Evolutionary conservation across 1,140 invertebrate species (phyloP).

Genomic region (Heterodera schachtii): DNA sequence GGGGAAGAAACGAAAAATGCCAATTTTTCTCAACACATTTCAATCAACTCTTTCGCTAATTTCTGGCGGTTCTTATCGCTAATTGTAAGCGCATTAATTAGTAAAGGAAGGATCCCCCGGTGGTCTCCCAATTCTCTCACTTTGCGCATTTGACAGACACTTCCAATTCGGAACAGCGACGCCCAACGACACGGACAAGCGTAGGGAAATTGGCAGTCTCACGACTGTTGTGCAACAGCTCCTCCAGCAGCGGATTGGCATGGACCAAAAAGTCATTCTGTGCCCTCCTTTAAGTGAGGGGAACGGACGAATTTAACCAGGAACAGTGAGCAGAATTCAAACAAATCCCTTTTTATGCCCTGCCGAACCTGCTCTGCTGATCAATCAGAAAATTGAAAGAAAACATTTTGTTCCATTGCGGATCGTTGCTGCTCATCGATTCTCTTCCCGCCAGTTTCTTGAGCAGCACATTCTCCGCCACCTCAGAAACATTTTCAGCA

Average conservation of each 20-base stretch:
- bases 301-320: background rate
- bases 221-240: conserved; percentile 78
- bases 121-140: conserved; percentile 69
- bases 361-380: conserved; percentile 49
- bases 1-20: too few species aligned
- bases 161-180: conserved; percentile 78
- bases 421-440: conserved; percentile 81
- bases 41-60: too few species aligned
- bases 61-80: too few species aligned
- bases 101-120: too few species aligned
- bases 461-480: conserved; percentile 81
- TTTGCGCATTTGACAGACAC: conserved; percentile 82
- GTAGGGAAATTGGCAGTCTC: conserved; percentile 84
- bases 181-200: conserved; percentile 80
- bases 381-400: conserved; percentile 80
- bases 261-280: conserved; percentile 79
- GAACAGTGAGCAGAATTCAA: too few species aligned
- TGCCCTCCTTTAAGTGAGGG: conserved; percentile 72
- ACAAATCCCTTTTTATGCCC: too few species aligned
- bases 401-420: conserved; percentile 88
- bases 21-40: too few species aligned
- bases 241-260: conserved; percentile 75
- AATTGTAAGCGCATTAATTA: too few species aligned
- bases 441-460: conserved; percentile 78
- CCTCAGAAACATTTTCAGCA: conserved; percentile 74